Evolutionary conservation across 2,888 invertebrate species (phyloP).

Genomic region (Zygothrica quintamaculata): DNA sequence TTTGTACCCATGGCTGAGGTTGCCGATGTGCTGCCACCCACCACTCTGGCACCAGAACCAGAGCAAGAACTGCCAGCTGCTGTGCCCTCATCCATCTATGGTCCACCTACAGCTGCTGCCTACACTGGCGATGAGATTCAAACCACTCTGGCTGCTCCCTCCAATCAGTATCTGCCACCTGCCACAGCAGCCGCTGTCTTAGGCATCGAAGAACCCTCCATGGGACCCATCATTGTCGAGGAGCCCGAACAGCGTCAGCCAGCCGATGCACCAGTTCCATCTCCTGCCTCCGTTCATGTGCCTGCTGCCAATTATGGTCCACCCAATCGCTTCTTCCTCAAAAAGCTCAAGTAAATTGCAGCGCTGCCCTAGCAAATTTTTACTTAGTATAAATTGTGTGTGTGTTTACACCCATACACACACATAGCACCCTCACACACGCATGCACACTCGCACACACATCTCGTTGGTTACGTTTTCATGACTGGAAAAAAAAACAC

Average conservation of each 20-base stretch:
- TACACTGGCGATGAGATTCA: constrained; percentile 63
- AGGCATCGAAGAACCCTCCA: constrained; percentile 58
- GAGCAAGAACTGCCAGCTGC: constrained; percentile 60
- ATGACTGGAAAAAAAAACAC: too few relatives aligned
- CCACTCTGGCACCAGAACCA: constrained; percentile 62
- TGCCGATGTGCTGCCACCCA: constrained; percentile 59
- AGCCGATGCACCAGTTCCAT: constrained; percentile 45
- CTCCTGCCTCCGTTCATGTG: constrained; percentile 39
- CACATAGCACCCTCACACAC: constrained; percentile 25
- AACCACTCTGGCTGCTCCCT: constrained; percentile 64
- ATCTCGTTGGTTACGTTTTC: constrained; percentile 48
- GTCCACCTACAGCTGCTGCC: constrained; percentile 60
- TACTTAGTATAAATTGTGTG: constrained; percentile 62
- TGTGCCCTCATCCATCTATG: constrained; percentile 62
- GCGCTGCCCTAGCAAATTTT: constrained; percentile 34
- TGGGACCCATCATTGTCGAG: constrained; percentile 76
- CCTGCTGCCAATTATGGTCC: constrained; percentile 87
- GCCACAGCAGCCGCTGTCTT: constrained; percentile 58
- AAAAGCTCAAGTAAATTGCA: constrained; percentile 61
- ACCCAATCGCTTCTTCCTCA: constrained; percentile 86
- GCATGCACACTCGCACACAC: constrained; percentile 34
- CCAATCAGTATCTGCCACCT: constrained; percentile 76
- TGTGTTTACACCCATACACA: constrained; percentile 1
- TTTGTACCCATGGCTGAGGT: constrained; percentile 58
- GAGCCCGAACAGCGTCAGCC: constrained; percentile 62